Evolutionary conservation across 2,113 vertebrate species (phyloP).

Genomic region (Otolemur garnettii): DNA sequence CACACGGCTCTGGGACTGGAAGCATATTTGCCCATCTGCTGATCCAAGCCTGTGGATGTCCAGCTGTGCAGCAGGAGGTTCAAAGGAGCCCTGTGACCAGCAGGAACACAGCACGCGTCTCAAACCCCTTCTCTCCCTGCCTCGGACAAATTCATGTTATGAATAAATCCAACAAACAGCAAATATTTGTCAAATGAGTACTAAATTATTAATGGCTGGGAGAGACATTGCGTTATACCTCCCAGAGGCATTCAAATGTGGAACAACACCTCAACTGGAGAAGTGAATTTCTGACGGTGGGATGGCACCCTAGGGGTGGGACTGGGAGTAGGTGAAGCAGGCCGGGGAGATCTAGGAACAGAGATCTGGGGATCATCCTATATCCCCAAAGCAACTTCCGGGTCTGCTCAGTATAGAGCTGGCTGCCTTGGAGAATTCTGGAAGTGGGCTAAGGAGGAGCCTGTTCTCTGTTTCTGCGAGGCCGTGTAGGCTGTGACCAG

Average conservation of each 20-base stretch:
- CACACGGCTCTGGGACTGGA: background rate
- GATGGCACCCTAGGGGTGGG: background rate
- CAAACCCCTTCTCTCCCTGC: background rate
- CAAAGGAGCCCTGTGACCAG: background rate
- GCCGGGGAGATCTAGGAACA: background rate
- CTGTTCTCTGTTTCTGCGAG: background rate
- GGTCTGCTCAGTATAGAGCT: background rate
- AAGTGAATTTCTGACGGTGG: background rate
- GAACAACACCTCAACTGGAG: background rate
- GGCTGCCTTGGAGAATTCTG: constrained; percentile 10
- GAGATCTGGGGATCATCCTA: background rate
- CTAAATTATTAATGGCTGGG: constrained; percentile 37
- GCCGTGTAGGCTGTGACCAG: background rate
- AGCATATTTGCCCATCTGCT: background rate
- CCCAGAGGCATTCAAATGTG: constrained; percentile 21
- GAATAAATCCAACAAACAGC: constrained; percentile 54
- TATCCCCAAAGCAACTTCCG: background rate
- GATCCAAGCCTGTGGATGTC: background rate
- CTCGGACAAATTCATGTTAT: constrained; percentile 41
- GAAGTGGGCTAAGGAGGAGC: constrained; percentile 6
- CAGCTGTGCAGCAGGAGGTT: background rate
- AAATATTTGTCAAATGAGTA: constrained; percentile 60
- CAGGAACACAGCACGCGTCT: background rate
- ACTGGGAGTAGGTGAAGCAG: background rate
- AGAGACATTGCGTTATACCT: constrained; percentile 12